A percentile compares a stretch with the other conserved stretches of the same genome.
These are phyloP conservation scores for Engystomops pustulosus DNA, from an alignment of 2,113 vertebrate genomes.

Conservation along the genomic window DNA sequence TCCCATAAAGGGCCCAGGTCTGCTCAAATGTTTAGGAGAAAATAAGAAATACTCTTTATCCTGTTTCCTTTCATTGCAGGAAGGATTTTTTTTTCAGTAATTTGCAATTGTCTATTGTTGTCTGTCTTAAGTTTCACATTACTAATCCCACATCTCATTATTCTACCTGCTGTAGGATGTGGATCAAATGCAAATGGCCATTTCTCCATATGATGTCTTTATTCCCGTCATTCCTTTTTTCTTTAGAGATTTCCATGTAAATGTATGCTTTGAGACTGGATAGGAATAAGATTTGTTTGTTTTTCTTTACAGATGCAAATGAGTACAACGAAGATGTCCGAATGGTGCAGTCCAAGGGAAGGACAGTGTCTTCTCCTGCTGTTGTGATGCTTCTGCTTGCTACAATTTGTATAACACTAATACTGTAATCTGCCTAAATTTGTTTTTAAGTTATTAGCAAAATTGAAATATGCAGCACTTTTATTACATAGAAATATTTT, in stretches of 20 bases:
- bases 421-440: background rate
- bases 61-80: background rate
- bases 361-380: background rate
- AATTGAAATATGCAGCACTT: background rate
- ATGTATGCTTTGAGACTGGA: background rate
- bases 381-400: background rate
- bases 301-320: background rate
- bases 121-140: background rate
- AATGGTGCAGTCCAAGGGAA: background rate
- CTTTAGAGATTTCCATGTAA: background rate
- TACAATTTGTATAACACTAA: background rate
- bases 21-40: background rate
- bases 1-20: slow-evolving; percentile 10
- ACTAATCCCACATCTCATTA: background rate
- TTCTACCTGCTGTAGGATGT: background rate
- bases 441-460: background rate
- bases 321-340: slow-evolving; percentile 30
- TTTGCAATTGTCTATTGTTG: background rate
- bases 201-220: background rate
- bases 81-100: background rate
- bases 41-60: background rate
- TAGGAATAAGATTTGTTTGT: background rate
- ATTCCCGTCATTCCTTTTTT: background rate
- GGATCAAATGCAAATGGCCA: background rate
- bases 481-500: background rate